A percentile compares a stretch with the other conserved stretches of the same genome.
Evolutionary conservation across 2,888 invertebrate genomes (phyloP).

Genomic region (Ctena decussata): DNA sequence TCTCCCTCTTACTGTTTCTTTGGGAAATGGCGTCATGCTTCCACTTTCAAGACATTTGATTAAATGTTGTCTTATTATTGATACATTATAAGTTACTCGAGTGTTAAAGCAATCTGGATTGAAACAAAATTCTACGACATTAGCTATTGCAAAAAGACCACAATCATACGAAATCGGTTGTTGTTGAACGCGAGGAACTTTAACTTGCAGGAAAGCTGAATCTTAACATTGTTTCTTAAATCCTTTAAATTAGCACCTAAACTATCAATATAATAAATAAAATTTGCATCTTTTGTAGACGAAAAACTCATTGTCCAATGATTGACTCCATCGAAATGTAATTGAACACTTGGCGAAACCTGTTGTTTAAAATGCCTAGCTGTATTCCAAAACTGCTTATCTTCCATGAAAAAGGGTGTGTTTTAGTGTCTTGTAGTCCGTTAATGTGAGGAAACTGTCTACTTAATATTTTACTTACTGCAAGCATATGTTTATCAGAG

Average conservation of each 20-base stretch:
- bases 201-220: background rate
- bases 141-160: background rate
- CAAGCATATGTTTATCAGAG: background rate
- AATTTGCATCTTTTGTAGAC: background rate
- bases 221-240: background rate
- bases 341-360: background rate
- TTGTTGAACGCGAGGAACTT: constrained; percentile 1
- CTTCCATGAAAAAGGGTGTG: background rate
- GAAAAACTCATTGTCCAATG: background rate
- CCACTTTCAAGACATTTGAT: background rate
- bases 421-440: background rate
- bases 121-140: constrained; percentile 1
- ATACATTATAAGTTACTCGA: background rate
- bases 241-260: background rate
- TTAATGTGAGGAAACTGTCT: background rate
- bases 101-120: background rate
- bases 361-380: background rate
- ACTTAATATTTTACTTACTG: background rate
- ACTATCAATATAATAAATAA: background rate
- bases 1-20: background rate
- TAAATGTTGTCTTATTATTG: constrained; percentile 3
- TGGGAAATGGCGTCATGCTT: background rate
- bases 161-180: constrained; percentile 3
- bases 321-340: background rate
- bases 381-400: background rate